Evolutionary conservation across 2,888 invertebrate species (phyloP).

Genomic region (Euplagia quadripunctaria): DNA sequence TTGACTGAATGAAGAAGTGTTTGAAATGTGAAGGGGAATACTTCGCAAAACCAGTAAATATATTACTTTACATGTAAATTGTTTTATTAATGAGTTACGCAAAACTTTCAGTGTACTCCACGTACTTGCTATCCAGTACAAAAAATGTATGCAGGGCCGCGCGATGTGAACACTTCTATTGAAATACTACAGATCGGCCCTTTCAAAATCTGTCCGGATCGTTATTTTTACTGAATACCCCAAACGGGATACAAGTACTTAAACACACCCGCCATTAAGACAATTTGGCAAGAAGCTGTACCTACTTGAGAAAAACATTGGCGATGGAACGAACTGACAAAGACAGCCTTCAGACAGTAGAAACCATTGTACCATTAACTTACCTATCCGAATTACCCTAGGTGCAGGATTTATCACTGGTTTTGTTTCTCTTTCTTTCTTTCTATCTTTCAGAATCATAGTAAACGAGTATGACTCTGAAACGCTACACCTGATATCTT

Average conservation of each 20-base stretch:
- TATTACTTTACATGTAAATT: no score
- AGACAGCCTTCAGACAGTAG: neutral
- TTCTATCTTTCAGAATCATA: neutral
- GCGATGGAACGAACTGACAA: neutral
- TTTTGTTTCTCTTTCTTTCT: no score
- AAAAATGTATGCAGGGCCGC: no score
- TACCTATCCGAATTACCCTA: neutral
- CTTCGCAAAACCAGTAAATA: no score
- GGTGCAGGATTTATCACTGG: neutral
- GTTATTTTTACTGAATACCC: neutral
- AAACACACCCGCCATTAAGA: neutral
- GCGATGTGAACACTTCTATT: no score
- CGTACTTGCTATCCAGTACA: no score
- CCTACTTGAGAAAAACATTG: neutral
- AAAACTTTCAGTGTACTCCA: no score
- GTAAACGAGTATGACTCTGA: neutral
- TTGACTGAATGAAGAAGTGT: no score
- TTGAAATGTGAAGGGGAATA: no score
- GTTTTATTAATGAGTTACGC: no score
- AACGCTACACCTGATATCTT: neutral
- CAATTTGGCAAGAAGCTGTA: neutral
- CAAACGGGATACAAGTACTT: conserved; percentile 3
- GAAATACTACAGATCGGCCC: no score
- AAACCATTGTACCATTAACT: neutral
- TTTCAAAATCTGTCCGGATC: neutral